Evolutionary conservation across 2,888 invertebrate species (phyloP).

Genomic region (Zygogramma bicolorata): DNA sequence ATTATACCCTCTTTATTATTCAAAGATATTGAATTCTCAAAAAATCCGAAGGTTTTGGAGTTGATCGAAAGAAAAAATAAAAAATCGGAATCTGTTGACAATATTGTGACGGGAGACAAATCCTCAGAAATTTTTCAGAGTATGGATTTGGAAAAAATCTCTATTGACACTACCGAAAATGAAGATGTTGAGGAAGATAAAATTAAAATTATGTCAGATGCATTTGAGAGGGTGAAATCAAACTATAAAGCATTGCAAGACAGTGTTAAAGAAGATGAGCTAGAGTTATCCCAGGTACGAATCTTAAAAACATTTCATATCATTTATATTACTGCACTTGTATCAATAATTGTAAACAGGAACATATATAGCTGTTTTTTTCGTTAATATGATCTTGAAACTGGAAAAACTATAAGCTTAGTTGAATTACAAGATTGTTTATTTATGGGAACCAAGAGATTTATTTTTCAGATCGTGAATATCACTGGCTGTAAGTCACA

Average conservation of each 20-base stretch:
- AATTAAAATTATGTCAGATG: conserved; percentile 61
- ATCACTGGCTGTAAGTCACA: too few relatives aligned
- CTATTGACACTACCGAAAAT: conserved; percentile 33
- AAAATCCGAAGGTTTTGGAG: conserved; percentile 30
- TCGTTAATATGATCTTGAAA: too few relatives aligned
- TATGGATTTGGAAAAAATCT: conserved; percentile 14
- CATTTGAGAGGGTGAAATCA: conserved; percentile 61
- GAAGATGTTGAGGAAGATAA: conserved; percentile 30
- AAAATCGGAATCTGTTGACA: conserved; percentile 31
- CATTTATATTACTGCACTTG: too few relatives aligned
- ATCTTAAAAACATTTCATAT: too few relatives aligned
- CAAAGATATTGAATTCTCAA: conserved; percentile 38
- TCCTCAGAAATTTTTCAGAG: conserved; percentile 21
- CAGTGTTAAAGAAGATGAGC: conserved; percentile 42
- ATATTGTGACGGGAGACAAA: conserved; percentile 23
- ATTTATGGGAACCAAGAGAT: too few relatives aligned
- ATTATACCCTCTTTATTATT: conserved; percentile 61
- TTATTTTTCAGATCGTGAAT: too few relatives aligned
- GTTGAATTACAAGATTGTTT: too few relatives aligned
- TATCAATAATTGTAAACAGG: too few relatives aligned
- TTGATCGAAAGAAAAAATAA: conserved; percentile 24
- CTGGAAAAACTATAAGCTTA: too few relatives aligned
- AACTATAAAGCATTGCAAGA: conserved; percentile 54
- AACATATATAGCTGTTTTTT: not conserved
- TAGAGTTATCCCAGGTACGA: conserved; percentile 47